phyloP scores from a whole-genome alignment of 2,113 vertebrate species.

The Microcebus griseorufus region DNA sequence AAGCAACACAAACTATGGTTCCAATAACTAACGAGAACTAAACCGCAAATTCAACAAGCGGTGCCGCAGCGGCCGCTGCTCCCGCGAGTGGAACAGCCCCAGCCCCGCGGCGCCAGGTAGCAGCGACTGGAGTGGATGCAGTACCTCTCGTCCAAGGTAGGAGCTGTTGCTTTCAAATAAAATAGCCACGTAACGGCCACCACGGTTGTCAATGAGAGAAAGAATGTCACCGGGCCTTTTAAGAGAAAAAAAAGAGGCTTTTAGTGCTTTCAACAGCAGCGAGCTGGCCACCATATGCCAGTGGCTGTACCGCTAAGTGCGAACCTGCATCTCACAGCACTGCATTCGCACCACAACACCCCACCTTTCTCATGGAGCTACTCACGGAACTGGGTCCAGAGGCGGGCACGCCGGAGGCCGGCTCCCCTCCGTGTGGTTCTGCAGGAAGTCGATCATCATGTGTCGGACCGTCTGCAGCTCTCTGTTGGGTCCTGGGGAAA shows the following conservation, averaged over 20 bases:
- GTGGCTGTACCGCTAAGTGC: fast-evolving
- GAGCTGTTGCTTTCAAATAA: slow-evolving; percentile 88
- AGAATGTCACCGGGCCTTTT: slow-evolving; percentile 83
- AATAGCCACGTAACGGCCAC: slow-evolving; percentile 85
- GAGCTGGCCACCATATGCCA: fast-evolving
- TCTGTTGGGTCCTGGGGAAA: slow-evolving; percentile 87
- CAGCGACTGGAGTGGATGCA: fast-evolving
- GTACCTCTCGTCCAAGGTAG: slow-evolving; percentile 91
- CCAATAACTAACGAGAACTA: fast-evolving
- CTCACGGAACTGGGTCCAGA: slow-evolving; percentile 88
- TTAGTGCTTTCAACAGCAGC: not conserved
- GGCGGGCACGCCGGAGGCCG: slow-evolving; percentile 88
- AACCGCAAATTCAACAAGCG: fast-evolving
- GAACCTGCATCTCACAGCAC: fast-evolving
- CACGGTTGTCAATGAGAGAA: slow-evolving; percentile 79
- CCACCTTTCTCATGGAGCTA: not conserved
- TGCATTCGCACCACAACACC: fast-evolving
- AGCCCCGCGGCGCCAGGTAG: fast-evolving
- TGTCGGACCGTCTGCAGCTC: slow-evolving; percentile 90
- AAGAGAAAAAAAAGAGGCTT: not conserved
- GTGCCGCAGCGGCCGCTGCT: fast-evolving
- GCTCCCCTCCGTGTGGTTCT: slow-evolving; percentile 90
- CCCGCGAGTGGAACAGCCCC: fast-evolving
- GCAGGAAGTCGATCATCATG: slow-evolving; percentile 93
- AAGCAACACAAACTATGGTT: fast-evolving